Conservation (phyloP, 2,888 invertebrate species). For the Ophion slaviceki region DNA sequence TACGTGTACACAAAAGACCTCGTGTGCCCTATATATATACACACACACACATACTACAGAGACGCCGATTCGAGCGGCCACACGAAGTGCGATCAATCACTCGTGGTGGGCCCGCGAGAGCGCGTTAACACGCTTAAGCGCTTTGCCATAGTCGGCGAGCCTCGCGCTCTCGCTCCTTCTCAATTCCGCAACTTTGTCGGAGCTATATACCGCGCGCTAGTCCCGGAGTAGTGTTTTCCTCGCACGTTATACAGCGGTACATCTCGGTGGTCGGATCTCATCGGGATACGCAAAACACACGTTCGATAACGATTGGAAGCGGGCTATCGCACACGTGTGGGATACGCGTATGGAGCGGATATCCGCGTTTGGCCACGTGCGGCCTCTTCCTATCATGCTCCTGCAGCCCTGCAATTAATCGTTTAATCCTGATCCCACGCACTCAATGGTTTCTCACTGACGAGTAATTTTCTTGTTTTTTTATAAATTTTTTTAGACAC, state of each 20-base stretch:
- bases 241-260: slow-evolving; percentile 32
- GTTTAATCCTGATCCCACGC: too few species aligned
- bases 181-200: slow-evolving; percentile 1
- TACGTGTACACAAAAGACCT: background rate
- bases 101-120: slow-evolving; percentile 66
- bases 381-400: slow-evolving; percentile 5
- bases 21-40: background rate
- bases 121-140: slow-evolving; percentile 77
- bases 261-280: slow-evolving; percentile 33
- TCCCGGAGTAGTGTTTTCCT: slow-evolving; percentile 29
- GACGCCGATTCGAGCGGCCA: slow-evolving; percentile 55
- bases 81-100: slow-evolving; percentile 79
- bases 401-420: too few species aligned
- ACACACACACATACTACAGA: background rate
- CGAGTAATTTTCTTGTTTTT: too few species aligned
- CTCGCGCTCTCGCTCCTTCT: slow-evolving; percentile 46
- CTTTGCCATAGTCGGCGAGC: slow-evolving; percentile 68
- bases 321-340: background rate
- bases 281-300: background rate
- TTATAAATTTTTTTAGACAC: background rate
- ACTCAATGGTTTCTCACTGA: too few species aligned
- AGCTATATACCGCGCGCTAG: background rate
- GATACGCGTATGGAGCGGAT: background rate
- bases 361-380: background rate
- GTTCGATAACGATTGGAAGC: background rate